Evolutionary conservation across 1,140 invertebrate species (phyloP).

Genomic region (Melanaphis sacchari): DNA sequence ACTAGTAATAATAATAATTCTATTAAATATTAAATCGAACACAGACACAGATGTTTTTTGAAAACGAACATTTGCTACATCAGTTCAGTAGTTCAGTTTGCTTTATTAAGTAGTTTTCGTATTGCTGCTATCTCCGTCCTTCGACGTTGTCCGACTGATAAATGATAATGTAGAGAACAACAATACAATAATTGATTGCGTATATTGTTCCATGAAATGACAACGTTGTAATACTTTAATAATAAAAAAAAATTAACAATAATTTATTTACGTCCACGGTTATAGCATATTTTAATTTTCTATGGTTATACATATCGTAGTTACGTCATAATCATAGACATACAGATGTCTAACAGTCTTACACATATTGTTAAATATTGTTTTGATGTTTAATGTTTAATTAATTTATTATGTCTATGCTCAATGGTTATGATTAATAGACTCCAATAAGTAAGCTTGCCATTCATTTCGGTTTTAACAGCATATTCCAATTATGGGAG

Average conservation of each 20-base stretch:
- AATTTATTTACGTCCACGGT: not conserved
- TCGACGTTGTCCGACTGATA: conserved; percentile 29
- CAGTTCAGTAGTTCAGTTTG: not conserved
- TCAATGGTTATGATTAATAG: no score
- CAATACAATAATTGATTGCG: not conserved
- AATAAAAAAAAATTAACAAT: not conserved
- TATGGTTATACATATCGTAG: no score
- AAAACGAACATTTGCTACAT: conserved; percentile 7
- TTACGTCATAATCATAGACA: no score
- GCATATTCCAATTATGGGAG: no score
- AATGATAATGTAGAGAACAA: conserved; percentile 30
- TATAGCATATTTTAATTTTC: no score
- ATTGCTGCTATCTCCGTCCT: conserved; percentile 7
- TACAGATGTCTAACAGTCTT: no score
- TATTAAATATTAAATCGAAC: not conserved
- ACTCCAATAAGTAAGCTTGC: no score
- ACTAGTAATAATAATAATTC: not conserved
- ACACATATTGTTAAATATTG: no score
- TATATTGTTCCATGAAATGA: conserved; percentile 39
- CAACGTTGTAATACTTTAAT: conserved; percentile 21
- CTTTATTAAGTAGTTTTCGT: not conserved
- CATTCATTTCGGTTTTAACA: no score
- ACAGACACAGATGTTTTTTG: conserved; percentile 37
- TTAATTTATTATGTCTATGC: no score
- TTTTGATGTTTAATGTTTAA: no score